Percentiles rank a stretch among this genome's conserved stretches.
phyloP scores from a whole-genome alignment of 2,113 vertebrate species.

The Daphoenositta chrysoptera region DNA sequence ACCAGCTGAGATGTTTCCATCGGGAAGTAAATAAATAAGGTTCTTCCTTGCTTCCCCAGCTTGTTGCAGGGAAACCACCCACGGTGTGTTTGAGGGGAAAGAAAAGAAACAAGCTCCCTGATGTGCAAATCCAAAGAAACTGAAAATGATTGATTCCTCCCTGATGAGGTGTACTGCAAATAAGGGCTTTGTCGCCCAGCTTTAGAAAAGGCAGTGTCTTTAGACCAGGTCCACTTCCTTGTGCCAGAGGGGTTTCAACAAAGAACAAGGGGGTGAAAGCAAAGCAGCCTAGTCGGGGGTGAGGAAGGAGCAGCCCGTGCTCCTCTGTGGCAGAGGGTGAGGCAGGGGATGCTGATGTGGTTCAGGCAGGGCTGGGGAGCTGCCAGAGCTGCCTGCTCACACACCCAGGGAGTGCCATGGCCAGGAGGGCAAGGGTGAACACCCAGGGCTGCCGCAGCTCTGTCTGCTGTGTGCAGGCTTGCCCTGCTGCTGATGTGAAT shows the following conservation, averaged over 20 bases:
- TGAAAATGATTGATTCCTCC: background rate
- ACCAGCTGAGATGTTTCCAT: slow-evolving; percentile 45
- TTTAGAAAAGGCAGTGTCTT: background rate
- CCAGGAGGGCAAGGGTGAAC: background rate
- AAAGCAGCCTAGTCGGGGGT: background rate
- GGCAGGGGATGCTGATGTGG: background rate
- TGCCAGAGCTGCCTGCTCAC: fast-evolving
- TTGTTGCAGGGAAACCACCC: slow-evolving; percentile 48
- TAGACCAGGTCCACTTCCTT: background rate
- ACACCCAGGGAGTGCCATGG: background rate
- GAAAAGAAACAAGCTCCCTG: background rate
- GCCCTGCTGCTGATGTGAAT: background rate
- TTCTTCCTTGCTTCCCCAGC: background rate
- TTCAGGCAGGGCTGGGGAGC: background rate
- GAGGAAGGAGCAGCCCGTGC: background rate
- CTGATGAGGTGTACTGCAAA: background rate
- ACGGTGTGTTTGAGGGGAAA: background rate
- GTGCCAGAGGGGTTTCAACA: background rate
- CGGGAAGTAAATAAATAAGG: slow-evolving; percentile 48
- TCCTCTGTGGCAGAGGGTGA: background rate
- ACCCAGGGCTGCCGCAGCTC: fast-evolving
- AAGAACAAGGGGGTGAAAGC: background rate
- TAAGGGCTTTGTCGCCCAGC: background rate
- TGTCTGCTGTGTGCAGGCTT: background rate
- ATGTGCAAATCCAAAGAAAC: slow-evolving; percentile 3